Evolutionary conservation across 2,113 vertebrate species (phyloP), one percentile per base, ranked within the genome.

Genomic region (Bubo bubo): DNA sequence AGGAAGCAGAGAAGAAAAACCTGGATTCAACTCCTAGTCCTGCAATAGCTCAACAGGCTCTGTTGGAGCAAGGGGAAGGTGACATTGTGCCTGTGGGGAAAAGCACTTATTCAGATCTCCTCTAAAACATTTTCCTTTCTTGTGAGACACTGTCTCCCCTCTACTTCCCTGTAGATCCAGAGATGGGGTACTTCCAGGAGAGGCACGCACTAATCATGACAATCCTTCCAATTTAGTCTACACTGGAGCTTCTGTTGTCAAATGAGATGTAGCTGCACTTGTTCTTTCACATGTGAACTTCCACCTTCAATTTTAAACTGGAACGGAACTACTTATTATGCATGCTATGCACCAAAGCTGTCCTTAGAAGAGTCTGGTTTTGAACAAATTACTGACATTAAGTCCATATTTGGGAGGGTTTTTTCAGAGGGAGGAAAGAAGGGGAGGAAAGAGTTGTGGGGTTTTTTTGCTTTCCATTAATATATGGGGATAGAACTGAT

Each of bases 61-160:
- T 4, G 1, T 0, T 2, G 1, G 6, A 72, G 60, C n/a, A 77
- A 30, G 19, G 6, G 34, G 49, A 53, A 68, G 56, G 41, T 35
- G 41, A 68, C 2, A 0, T 2, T 8, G 4, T 47, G n/a, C 41
- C 47, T 56, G 75, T 59, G 41, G 55, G 47, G 26, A 80, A 82
- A 71, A 70, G 41, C 27, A 82, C 37, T 83, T 50, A 55, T 8
- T 39, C 59, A 67, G 30, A 45, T 68, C 41, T 58, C 70, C 66
- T 74, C 62, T 45, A 86, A 93, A 93, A 19, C 26, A 13, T 70
- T 32, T 32, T 66, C 8, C 63, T 90, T 80, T 52, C 32, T 74
- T 3, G 4, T 35, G 47, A 68, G 34, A 79, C 4, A 4, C 53
- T 39, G 30, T n/a, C n/a, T 71, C 27, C 17, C 22, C 32, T 77